Base-by-base conservation (phyloP, 2,888 invertebrate species). In the Eledone cirrhosa region DNA sequence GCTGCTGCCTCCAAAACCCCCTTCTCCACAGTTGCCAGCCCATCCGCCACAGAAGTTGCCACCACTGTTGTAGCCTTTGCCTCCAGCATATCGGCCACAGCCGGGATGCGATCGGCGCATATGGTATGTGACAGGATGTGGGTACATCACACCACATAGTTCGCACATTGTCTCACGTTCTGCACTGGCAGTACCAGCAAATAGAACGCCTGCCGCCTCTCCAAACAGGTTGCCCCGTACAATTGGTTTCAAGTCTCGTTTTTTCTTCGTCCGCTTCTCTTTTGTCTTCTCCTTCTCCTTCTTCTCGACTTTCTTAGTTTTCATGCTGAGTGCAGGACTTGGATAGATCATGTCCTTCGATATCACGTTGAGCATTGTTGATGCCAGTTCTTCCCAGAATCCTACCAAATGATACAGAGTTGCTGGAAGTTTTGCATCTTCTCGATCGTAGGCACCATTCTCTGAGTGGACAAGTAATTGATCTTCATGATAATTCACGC, bases 31-130 rank as follows among this genome's bases (percentile, higher is more conserved):
- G 87, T 94, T 94, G 4, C 96, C 96, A 0, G 95, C 95, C 96
- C 96, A 96, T 1, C 96, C 96, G 67, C 94, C 94, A 87, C 95
- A 95, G 91, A 95, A 97, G 85, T 94, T 94, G 2, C 98, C 98
- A 47, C 94, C 94, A 80, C 96, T 96, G 91, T 97, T 97, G 92
- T 97, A 98, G 0, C 98, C 98, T 89, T 95, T 95, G 0, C 96
- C 95, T 33, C 94, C 94, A 8, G 96, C 95, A 81, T 95, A 94
- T 82, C 94, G 94, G 0, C 96, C 96, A 90, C 98, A 98, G 0
- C 98, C 98, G 0, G 95, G 95, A 92, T 98, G 98, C 65, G 93
- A 92, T 88, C 94, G 94, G 48, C 95, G 93, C 96, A 98, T 96
- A 91, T 98, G 98, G 86, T 95, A 95, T 0, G 96, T 96, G 0